These are phyloP conservation scores for Carduelis carduelis DNA, from an alignment of 2,797 vertebrate species.

Conservation along the genomic window DNA sequence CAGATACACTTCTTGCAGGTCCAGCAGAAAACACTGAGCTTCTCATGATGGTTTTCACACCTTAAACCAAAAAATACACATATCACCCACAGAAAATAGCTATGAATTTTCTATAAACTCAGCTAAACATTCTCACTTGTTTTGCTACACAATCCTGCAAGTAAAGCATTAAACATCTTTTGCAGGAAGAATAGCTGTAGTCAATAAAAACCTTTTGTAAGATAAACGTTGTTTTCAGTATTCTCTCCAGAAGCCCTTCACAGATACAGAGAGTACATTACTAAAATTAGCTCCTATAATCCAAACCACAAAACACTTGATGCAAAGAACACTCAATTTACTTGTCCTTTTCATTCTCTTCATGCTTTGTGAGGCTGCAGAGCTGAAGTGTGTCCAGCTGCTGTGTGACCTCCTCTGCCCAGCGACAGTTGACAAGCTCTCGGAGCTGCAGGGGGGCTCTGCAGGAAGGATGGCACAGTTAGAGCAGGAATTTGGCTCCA, in stretches of 20 bases:
- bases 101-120: neutral
- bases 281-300: neutral
- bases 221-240: neutral
- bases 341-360: slow-evolving; percentile 99
- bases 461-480: neutral
- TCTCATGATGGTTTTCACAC: slow-evolving; percentile 98
- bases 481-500: neutral
- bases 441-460: slow-evolving; percentile 93
- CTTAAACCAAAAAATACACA: slow-evolving; percentile 57
- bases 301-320: neutral
- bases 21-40: slow-evolving; percentile 99
- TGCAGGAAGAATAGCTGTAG: neutral
- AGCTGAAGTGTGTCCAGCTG: slow-evolving; percentile 97
- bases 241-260: neutral
- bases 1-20: slow-evolving; percentile 99
- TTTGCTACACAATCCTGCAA: neutral
- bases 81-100: neutral
- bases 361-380: slow-evolving; percentile 94
- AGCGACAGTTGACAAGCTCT: slow-evolving; percentile 97
- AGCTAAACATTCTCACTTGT: neutral
- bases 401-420: slow-evolving; percentile 98
- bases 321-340: slow-evolving; percentile 61
- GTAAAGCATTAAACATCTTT: neutral
- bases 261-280: neutral
- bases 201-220: neutral